Evolutionary conservation across 2,888 invertebrate genomes (phyloP).

Genomic region (Oscheius sp.): DNA sequence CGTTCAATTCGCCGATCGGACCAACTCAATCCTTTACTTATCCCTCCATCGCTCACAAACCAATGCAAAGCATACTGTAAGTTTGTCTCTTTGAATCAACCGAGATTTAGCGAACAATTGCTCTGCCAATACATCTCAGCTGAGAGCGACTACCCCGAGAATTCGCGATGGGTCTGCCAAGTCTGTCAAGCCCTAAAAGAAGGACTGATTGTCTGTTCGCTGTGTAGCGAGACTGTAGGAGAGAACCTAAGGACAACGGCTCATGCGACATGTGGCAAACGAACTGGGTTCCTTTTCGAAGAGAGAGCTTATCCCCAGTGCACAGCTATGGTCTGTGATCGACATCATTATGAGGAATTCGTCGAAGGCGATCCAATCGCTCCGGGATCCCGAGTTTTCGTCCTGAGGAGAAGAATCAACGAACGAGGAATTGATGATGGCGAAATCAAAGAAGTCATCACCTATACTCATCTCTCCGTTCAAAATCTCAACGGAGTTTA

Average conservation of each 20-base stretch:
- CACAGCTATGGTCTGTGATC: conserved; percentile 41
- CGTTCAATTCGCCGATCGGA: conserved; percentile 31
- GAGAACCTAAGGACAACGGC: conserved; percentile 26
- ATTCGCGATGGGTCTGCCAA: conserved; percentile 36
- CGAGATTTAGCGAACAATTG: background rate
- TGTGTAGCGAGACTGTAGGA: conserved; percentile 32
- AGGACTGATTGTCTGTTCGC: conserved; percentile 37
- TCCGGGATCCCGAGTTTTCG: too few relatives aligned
- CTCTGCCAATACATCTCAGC: conserved; percentile 21
- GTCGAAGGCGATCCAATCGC: too few relatives aligned
- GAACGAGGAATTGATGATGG: too few relatives aligned
- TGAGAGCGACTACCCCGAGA: conserved; percentile 35
- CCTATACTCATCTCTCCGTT: background rate
- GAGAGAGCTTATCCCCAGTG: conserved; percentile 37
- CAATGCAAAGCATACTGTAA: conserved; percentile 11
- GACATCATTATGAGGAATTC: too few relatives aligned
- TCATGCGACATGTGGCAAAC: conserved; percentile 77
- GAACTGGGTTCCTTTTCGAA: conserved; percentile 57
- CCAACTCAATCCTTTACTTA: conserved; percentile 31
- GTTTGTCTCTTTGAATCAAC: background rate
- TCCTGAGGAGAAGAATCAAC: too few relatives aligned
- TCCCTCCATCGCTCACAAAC: conserved; percentile 29
- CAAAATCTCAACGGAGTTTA: too few relatives aligned
- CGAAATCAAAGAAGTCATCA: background rate
- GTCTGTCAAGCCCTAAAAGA: conserved; percentile 31